Conservation (phyloP, 2,888 invertebrate genomes). For the Cryptocheilus praepositus region DNA sequence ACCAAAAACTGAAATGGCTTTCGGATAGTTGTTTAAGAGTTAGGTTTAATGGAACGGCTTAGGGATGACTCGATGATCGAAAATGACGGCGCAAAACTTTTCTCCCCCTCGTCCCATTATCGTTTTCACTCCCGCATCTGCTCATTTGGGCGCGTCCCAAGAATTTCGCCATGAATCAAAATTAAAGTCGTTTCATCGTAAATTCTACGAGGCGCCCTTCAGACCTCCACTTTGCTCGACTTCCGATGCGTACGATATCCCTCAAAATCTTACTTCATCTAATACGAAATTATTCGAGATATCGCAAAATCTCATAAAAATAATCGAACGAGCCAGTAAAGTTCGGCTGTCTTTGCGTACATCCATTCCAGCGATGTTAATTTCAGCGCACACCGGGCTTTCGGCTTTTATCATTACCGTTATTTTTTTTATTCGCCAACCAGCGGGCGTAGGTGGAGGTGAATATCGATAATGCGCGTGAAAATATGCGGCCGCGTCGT, state of each 20-base stretch:
- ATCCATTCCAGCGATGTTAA: no score
- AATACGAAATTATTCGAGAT: no score
- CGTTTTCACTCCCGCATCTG: background rate
- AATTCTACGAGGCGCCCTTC: constrained; percentile 48
- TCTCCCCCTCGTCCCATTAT: constrained; percentile 11
- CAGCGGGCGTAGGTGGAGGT: no score
- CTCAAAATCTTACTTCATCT: constrained; percentile 12
- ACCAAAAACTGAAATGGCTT: no score
- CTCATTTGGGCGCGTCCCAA: constrained; percentile 17
- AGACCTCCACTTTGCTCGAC: constrained; percentile 18
- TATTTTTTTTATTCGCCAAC: background rate
- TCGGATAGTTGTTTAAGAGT: no score
- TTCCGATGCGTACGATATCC: constrained; percentile 26
- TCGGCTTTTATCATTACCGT: no score
- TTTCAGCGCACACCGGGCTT: background rate
- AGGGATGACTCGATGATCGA: background rate
- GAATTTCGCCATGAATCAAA: constrained; percentile 65
- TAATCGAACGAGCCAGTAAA: no score
- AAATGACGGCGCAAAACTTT: constrained; percentile 25
- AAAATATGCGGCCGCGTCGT: constrained; percentile 20
- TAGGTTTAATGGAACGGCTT: no score
- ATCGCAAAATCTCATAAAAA: no score
- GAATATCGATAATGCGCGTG: constrained; percentile 7
- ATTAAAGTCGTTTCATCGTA: constrained; percentile 66
- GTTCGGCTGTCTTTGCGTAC: no score